Conservation (phyloP, 2,888 invertebrate species). For the Drosophila kuntzei region DNA sequence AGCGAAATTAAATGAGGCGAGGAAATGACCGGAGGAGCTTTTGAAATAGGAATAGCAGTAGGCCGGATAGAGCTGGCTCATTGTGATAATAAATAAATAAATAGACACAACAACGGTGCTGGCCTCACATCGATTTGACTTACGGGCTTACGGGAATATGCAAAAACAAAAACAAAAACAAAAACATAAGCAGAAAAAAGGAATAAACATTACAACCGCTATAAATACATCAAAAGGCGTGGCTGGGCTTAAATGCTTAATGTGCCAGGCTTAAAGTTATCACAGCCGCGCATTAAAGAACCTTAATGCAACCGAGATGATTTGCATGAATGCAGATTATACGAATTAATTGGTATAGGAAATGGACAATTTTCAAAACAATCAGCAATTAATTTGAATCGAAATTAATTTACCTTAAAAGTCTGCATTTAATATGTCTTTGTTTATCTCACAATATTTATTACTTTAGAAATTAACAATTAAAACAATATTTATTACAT, state of each 20-base stretch:
- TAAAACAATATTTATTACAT: neutral
- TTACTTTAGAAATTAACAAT: neutral
- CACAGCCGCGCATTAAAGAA: constrained; percentile 40
- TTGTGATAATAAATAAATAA: constrained; percentile 76
- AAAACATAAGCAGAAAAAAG: neutral
- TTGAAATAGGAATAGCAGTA: constrained; percentile 9
- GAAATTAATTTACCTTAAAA: neutral
- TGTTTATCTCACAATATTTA: constrained; percentile 1
- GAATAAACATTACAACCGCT: constrained; percentile 37
- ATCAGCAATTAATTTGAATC: constrained; percentile 22
- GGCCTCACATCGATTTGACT: constrained; percentile 50
- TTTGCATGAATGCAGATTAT: constrained; percentile 48
- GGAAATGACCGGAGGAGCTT: constrained; percentile 50
- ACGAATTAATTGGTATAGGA: constrained; percentile 38
- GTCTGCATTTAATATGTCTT: neutral
- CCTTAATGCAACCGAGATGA: constrained; percentile 47
- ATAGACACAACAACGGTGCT: constrained; percentile 44
- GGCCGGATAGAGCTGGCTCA: constrained; percentile 67
- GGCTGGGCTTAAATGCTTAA: constrained; percentile 63
- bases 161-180: constrained; percentile 17
- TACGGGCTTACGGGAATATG: constrained; percentile 46
- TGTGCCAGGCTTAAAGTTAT: constrained; percentile 57
- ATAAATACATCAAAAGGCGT: constrained; percentile 68
- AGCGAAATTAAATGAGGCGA: constrained; percentile 63
- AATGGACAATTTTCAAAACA: constrained; percentile 37